These are phyloP conservation scores for Acrossocheilus wenchowensis DNA, from an alignment of 2,797 vertebrate species.

Conservation along the genomic window DNA sequence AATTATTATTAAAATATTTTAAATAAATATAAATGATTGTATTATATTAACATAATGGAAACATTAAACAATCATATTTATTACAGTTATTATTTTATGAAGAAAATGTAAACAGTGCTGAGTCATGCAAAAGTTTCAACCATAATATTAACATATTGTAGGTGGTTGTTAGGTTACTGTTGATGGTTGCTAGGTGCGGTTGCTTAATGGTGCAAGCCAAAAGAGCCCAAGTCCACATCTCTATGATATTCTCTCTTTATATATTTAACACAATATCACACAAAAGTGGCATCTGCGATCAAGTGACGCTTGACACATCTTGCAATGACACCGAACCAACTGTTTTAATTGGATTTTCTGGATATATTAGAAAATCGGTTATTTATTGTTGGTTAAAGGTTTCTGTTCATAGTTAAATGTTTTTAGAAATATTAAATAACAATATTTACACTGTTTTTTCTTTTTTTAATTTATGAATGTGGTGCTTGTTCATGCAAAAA, in stretches of 20 bases:
- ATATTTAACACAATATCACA: not conserved
- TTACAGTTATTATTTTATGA: not conserved
- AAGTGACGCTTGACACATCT: not conserved
- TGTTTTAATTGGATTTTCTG: not conserved
- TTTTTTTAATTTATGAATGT: not conserved
- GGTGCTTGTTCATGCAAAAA: not conserved
- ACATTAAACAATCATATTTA: not conserved
- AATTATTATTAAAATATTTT: not conserved
- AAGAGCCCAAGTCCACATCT: not conserved
- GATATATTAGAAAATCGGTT: not conserved
- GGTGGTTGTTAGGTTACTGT: not conserved
- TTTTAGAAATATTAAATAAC: too few species aligned
- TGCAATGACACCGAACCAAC: not conserved
- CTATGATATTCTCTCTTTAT: not conserved
- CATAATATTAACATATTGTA: not conserved
- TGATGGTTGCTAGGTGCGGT: not conserved
- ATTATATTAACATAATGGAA: too few species aligned
- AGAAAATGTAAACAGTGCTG: not conserved
- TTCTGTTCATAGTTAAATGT: not conserved
- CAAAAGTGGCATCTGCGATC: not conserved
- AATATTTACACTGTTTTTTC: too few species aligned
- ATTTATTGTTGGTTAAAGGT: not conserved
- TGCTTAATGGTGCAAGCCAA: not conserved
- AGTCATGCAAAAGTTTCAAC: not conserved
- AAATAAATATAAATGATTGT: not conserved